A percentile compares a stretch with the other conserved stretches of the same genome.
Conservation (phyloP, 2,888 invertebrate species). For the Eumacrocentrus americanus region DNA sequence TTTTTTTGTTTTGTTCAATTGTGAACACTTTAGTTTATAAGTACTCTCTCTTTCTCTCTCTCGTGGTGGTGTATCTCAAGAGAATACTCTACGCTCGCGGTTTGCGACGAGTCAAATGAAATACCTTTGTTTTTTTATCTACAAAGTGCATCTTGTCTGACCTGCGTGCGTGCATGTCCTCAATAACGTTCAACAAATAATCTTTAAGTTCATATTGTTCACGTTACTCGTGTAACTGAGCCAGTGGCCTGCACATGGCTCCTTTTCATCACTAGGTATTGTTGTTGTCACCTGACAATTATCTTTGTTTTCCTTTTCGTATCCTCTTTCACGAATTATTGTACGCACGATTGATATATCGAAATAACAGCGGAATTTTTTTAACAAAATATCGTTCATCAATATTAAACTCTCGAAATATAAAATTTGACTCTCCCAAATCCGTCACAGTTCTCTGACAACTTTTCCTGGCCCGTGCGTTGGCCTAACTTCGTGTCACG, state of each 20-base stretch:
- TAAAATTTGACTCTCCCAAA: slow-evolving; percentile 43
- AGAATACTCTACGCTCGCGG: too few species aligned
- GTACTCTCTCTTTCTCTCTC: too few species aligned
- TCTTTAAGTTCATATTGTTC: background rate
- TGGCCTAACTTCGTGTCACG: slow-evolving; percentile 53
- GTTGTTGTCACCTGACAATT: slow-evolving; percentile 23
- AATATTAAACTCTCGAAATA: slow-evolving; percentile 53
- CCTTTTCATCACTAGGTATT: slow-evolving; percentile 37
- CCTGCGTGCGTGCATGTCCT: too few species aligned
- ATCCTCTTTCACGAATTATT: slow-evolving; percentile 41
- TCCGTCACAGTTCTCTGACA: background rate
- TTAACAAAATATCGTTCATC: slow-evolving; percentile 52
- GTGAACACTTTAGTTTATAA: too few species aligned
- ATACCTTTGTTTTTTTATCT: too few species aligned
- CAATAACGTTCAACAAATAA: too few species aligned
- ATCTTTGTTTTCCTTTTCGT: slow-evolving; percentile 26
- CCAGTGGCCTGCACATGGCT: slow-evolving; percentile 52
- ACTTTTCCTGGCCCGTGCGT: slow-evolving; percentile 2
- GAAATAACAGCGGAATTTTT: slow-evolving; percentile 17
- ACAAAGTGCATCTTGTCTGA: too few species aligned
- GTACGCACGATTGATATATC: background rate
- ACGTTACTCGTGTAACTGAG: slow-evolving; percentile 30
- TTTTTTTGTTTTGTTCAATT: too few species aligned
- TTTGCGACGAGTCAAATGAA: too few species aligned
- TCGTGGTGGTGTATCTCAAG: too few species aligned